Conservation (phyloP, 1,140 invertebrate genomes). For the Brachionus asplanchnoidis region DNA sequence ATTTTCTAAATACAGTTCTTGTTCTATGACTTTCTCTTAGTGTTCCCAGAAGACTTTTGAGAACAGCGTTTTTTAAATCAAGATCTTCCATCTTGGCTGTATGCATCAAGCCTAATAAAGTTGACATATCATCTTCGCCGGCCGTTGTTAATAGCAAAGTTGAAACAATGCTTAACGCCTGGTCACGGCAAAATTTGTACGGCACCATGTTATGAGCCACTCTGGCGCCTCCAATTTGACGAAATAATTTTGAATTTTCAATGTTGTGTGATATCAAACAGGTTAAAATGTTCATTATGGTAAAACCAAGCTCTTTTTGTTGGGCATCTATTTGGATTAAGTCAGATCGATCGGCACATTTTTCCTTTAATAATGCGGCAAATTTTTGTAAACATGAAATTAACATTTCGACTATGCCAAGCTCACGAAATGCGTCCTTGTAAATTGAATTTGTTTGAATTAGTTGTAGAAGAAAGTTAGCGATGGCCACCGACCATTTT, state of each 20-base stretch:
- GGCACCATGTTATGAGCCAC: constrained; percentile 83
- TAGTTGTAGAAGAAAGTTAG: constrained; percentile 80
- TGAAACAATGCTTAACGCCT: constrained; percentile 68
- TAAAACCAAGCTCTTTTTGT: constrained; percentile 65
- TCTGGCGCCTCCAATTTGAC: constrained; percentile 82
- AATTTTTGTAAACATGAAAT: constrained; percentile 85
- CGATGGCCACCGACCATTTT: constrained; percentile 75
- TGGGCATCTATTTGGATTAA: constrained; percentile 56
- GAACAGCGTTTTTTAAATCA: constrained; percentile 79
- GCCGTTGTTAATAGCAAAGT: constrained; percentile 82
- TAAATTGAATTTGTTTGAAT: constrained; percentile 79
- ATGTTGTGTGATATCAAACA: constrained; percentile 72
- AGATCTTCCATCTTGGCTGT: constrained; percentile 72
- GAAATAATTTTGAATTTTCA: constrained; percentile 78
- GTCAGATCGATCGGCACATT: constrained; percentile 53
- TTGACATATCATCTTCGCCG: constrained; percentile 90
- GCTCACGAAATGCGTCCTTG: constrained; percentile 95
- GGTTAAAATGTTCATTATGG: constrained; percentile 80
- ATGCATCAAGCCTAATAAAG: constrained; percentile 81
- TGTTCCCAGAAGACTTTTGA: constrained; percentile 79
- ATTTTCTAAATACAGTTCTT: constrained; percentile 90
- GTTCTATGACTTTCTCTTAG: constrained; percentile 88
- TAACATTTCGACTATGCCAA: constrained; percentile 92
- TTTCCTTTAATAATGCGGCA: constrained; percentile 70
- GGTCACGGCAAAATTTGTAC: constrained; percentile 72